Evolutionary conservation across 2,888 invertebrate genomes (phyloP), one percentile per base, ranked within the genome.

Genomic region (Patella depressa): DNA sequence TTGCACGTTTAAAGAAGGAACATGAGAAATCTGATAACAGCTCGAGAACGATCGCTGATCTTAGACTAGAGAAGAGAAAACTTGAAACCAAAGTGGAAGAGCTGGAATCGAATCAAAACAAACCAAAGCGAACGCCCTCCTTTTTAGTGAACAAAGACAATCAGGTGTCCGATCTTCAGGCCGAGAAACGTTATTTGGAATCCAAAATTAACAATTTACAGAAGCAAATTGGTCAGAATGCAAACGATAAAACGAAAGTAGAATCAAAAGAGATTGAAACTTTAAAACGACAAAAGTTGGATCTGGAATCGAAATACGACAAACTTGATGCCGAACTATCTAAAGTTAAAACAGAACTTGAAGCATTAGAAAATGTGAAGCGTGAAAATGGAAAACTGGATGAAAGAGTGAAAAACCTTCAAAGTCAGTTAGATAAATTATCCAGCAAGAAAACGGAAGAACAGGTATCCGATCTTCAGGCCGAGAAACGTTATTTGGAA

Each of bases 1-100:
- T 70, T 55, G 29, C 71, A n/a, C 34, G 34, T 17, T 94, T 85
- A 90, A 93, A n/a, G n/a, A 89, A 93, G 74, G 91, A 89, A 77
- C 92, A 92, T 82, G 86, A 94, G 2, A 88, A 91, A n/a, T 93
- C 93, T 24, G 90, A 93, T 1, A 75, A 57, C 45, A 65, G 14
- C 24, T 77, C 19, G 29, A 79, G 53, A 53, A 59, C 53, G 19
- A 29, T 85, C 0, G 80, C 80, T 11, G 80, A 79, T 53, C 71
- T 82, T 65, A 82, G 78, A 71, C 73, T 78, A n/a, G 83, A 83
- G n/a, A 82, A 79, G 53, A 82, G 84, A 29, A 77, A 80, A 54
- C 69, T 78, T 71, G 77, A 81, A 79, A 55, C 82, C 82, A 79
- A 82, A 75, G 78, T 83, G 14, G 83, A 83, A 71, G 87, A 88